Conservation (phyloP, 2,888 invertebrate genomes). For the Andrena haemorrhoa region DNA sequence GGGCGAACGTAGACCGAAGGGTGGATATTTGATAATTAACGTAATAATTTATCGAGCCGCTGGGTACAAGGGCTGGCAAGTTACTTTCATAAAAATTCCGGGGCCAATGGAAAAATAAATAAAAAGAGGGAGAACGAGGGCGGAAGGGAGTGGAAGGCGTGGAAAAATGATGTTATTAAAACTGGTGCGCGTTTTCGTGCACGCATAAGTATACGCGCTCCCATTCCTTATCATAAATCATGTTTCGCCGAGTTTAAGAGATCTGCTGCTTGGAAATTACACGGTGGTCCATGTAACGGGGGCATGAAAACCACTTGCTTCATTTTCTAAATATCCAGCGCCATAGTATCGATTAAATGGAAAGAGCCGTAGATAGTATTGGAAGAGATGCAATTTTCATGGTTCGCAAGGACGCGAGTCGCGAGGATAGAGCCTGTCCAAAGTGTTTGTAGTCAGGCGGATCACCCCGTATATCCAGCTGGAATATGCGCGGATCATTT, state of each 20-base stretch:
- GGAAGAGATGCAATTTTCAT: background rate
- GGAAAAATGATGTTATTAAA: conserved; percentile 74
- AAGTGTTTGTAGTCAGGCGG: background rate
- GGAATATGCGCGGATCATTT: conserved; percentile 12
- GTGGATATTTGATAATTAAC: conserved; percentile 77
- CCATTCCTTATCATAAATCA: conserved; percentile 24
- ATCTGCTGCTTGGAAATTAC: background rate
- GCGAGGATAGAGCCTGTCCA: background rate
- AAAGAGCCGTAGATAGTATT: no score
- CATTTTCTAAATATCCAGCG: no score
- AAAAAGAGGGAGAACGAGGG: conserved; percentile 52
- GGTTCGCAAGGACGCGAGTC: background rate
- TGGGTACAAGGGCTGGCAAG: conserved; percentile 32
- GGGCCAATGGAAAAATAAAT: conserved; percentile 65
- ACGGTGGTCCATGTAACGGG: background rate
- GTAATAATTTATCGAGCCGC: conserved; percentile 75
- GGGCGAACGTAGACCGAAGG: conserved; percentile 2
- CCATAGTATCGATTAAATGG: no score
- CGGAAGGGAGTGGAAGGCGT: conserved; percentile 37
- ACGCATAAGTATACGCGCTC: background rate
- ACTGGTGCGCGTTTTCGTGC: conserved; percentile 30
- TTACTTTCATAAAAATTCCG: conserved; percentile 77
- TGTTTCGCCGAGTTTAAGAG: conserved; percentile 2
- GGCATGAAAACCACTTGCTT: no score
- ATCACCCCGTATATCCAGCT: background rate